A percentile compares a stretch with the other conserved stretches of the same genome.
These are phyloP conservation scores for Drosophila asahinai DNA, from an alignment of 1,140 invertebrate species.

Conservation along the genomic window DNA sequence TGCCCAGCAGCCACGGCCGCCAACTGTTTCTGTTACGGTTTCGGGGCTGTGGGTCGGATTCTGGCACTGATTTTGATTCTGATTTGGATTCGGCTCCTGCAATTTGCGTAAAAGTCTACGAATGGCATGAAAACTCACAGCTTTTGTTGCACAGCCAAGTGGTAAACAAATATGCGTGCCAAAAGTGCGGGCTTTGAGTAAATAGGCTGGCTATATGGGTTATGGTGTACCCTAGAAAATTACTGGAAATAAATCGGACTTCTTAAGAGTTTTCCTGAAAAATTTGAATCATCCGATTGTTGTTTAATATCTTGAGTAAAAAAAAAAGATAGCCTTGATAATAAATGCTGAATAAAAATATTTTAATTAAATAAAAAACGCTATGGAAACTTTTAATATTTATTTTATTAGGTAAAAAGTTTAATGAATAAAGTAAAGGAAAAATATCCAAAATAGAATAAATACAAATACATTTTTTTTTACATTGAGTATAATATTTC, in stretches of 20 bases:
- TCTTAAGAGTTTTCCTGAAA: not conserved
- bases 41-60: not conserved
- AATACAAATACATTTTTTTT: no score
- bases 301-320: no score
- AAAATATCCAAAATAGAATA: no score
- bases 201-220: conserved; percentile 12
- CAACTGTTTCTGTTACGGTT: conserved; percentile 17
- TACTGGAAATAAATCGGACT: not conserved
- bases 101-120: conserved; percentile 79
- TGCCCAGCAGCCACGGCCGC: conserved; percentile 32
- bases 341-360: no score
- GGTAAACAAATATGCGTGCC: conserved; percentile 76
- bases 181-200: conserved; percentile 39
- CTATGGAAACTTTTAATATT: no score
- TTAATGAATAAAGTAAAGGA: no score
- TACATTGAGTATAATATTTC: no score
- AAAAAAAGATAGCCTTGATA: no score
- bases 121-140: conserved; percentile 53
- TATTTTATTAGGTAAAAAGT: no score
- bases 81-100: conserved; percentile 44
- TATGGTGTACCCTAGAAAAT: not conserved
- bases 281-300: no score
- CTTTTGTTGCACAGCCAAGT: conserved; percentile 58
- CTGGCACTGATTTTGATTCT: conserved; percentile 16
- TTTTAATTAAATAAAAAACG: no score